A percentile compares a stretch with the other conserved stretches of the same genome.
phyloP scores from a whole-genome alignment of 2,113 vertebrate species.

The Macroglossus sobrinus region DNA sequence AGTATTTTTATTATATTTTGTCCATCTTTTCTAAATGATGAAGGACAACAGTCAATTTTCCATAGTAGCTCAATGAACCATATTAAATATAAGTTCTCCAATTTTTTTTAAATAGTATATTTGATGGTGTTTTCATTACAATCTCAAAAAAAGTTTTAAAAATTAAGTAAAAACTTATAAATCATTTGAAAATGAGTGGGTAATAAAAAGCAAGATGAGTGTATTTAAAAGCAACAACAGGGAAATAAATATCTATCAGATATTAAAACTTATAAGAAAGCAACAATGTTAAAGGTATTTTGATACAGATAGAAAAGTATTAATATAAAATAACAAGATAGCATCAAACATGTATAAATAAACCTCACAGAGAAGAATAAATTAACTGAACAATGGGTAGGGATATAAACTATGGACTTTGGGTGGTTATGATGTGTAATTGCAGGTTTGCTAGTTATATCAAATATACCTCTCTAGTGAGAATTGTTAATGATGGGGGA shows the following conservation, averaged over 20 bases:
- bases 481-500: not conserved
- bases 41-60: not conserved
- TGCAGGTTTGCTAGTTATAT: not conserved
- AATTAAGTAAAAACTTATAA: not conserved
- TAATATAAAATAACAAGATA: not conserved
- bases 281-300: not conserved
- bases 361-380: not conserved
- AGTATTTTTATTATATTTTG: not conserved
- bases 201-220: not conserved
- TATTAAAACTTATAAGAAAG: not conserved
- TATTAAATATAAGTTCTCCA: not conserved
- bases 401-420: not conserved
- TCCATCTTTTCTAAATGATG: not conserved
- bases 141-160: not conserved
- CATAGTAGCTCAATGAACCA: not conserved
- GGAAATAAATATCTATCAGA: not conserved
- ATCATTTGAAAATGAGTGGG: not conserved
- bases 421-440: not conserved
- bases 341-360: not conserved
- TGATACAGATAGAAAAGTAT: not conserved
- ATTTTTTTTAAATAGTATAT: not conserved
- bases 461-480: not conserved
- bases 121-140: not conserved
- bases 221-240: not conserved
- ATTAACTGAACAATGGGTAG: not conserved